A percentile compares a stretch with the other conserved stretches of the same genome.
phyloP scores from a whole-genome alignment of 2,888 invertebrate species.

The Calliphora vomitoria region DNA sequence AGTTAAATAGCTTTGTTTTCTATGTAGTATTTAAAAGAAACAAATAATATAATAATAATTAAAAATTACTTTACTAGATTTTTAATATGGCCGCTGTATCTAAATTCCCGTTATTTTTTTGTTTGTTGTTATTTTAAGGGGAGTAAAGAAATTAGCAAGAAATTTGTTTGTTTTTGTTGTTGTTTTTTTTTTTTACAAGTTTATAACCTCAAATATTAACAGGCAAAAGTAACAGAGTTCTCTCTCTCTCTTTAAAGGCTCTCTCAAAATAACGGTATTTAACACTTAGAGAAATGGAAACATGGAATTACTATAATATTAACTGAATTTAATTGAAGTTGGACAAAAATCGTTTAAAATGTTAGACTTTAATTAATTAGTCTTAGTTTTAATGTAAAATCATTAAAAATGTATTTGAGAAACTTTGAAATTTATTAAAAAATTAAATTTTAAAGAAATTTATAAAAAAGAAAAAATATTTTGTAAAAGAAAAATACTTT shows the following conservation, averaged over 20 bases:
- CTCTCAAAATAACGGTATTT: background rate
- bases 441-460: background rate
- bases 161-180: constrained; percentile 37
- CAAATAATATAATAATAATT: constrained; percentile 71
- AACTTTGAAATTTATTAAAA: background rate
- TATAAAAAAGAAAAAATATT: too few relatives aligned
- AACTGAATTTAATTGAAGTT: too few relatives aligned
- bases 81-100: constrained; percentile 70
- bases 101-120: constrained; percentile 53
- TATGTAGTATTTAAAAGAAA: constrained; percentile 56
- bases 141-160: constrained; percentile 52
- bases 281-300: constrained; percentile 40
- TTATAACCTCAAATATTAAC: constrained; percentile 52
- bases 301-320: background rate
- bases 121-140: constrained; percentile 10
- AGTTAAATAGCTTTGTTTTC: constrained; percentile 73
- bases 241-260: background rate
- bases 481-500: too few relatives aligned
- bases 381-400: too few relatives aligned
- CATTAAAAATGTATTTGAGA: too few relatives aligned
- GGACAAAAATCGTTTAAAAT: too few relatives aligned
- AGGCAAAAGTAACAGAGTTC: constrained; percentile 55
- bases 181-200: constrained; percentile 60
- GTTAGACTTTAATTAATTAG: too few relatives aligned
- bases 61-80: constrained; percentile 73